These are phyloP conservation scores for Drosophila leonis DNA, from an alignment of 2,888 invertebrate genomes.

Conservation along the genomic window DNA sequence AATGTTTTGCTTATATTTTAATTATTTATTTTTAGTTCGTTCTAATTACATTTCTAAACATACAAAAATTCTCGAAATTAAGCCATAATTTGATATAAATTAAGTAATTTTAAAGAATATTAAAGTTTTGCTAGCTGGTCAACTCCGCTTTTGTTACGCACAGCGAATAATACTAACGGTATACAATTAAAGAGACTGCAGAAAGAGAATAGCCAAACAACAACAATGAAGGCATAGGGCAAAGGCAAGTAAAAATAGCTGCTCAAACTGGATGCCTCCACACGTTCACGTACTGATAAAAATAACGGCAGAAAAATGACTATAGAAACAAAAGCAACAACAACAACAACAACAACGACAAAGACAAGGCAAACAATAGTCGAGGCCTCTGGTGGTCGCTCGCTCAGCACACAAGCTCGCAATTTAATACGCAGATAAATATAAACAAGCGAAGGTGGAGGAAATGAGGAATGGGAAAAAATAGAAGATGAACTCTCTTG, in stretches of 20 bases:
- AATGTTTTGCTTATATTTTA: no score
- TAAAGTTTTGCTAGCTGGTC: conserved; percentile 3
- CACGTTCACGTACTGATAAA: conserved; percentile 72
- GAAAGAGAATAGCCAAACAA: conserved; percentile 1
- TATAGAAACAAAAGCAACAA: conserved; percentile 41
- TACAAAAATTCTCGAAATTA: neutral
- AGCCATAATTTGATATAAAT: neutral
- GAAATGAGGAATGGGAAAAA: conserved; percentile 15
- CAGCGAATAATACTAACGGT: conserved; percentile 54
- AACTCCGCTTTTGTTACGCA: conserved; percentile 11
- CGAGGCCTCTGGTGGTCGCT: conserved; percentile 35
- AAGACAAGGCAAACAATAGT: conserved; percentile 43
- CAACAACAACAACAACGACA: conserved; percentile 4
- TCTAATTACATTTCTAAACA: neutral
- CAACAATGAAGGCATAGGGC: conserved; percentile 4
- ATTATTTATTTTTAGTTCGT: neutral
- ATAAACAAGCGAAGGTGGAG: conserved; percentile 52
- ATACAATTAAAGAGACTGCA: conserved; percentile 59
- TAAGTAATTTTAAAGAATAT: conserved; percentile 24
- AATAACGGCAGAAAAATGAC: conserved; percentile 78
- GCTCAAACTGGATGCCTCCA: conserved; percentile 57
- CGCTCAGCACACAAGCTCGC: conserved; percentile 66
- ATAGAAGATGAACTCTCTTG: conserved; percentile 64
- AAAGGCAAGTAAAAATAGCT: conserved; percentile 11
- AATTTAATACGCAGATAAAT: conserved; percentile 80